Base-by-base conservation (phyloP, 2,797 vertebrate genomes). In the Bradypus variegatus region DNA sequence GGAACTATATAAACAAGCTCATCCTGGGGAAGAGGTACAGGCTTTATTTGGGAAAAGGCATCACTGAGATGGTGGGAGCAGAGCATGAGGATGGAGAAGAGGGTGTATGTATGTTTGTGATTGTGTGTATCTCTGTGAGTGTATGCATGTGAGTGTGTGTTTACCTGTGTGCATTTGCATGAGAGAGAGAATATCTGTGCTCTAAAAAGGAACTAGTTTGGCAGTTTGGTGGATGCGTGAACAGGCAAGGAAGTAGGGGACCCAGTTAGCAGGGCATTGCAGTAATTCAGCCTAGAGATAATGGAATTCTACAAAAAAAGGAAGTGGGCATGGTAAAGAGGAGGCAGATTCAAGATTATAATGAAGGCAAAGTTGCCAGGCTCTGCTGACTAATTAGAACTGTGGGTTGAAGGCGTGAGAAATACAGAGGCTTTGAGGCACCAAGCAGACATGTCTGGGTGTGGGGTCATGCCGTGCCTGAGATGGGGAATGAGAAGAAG, bases 151-250 rank as follows among this genome's bases (percentile, higher is more conserved):
- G 64, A 15, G 31, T 33, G 31, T 67, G 64, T 33, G 55, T 58
- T 58, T 21, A 58, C 19, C 55, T 21, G 55, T 3, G 55, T 21
- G 8, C 55, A 21, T 19, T 5, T 16, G 64, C 14, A 2, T 15
- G 31, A 67, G 64, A 67, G 29, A 33, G 15, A 14, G 27, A 41
- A 50, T 23, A 12, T 58, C 60, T 31, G 13, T 67, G 36, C 25
- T 85, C 94, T 60, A 41, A 25, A 77, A 82, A 84, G 73, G 38
- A 77, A 86, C 31, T 67, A 29, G 21, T 11, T n/a, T 75, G 58
- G 21, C 13, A 15, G 6, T 33, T 48, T 25, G 45, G n/a, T 36
- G 60, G 45, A 29, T 25, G 53, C 3, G 9, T 10, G 45, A 21
- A 19, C 33, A 25, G 27, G 36, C 77, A 72, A 25, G 65, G 23